Evolutionary conservation across 2,113 vertebrate species (phyloP).

Genomic region (Capreolus pygargus): DNA sequence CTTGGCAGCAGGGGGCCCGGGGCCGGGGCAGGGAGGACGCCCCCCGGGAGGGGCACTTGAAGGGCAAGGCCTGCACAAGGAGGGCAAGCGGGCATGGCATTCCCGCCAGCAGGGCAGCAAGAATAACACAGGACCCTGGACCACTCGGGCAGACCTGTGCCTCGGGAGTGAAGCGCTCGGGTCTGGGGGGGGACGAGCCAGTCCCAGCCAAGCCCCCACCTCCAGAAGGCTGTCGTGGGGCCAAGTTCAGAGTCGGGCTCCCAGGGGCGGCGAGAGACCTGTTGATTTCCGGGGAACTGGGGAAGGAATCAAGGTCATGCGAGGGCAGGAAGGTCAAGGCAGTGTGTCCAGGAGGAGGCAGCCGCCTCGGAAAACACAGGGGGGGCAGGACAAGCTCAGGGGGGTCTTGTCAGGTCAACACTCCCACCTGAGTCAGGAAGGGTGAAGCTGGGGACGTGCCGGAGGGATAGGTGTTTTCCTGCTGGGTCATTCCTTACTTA

Average conservation of each 20-base stretch:
- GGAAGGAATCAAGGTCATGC: background rate
- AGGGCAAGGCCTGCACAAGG: fast-evolving
- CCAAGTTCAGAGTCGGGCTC: background rate
- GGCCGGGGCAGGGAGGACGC: background rate
- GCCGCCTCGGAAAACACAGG: background rate
- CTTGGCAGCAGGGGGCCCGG: fast-evolving
- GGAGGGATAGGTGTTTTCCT: background rate
- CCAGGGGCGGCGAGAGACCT: fast-evolving
- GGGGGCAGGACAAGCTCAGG: background rate
- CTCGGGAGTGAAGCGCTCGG: background rate
- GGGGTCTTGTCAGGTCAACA: background rate
- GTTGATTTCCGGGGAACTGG: background rate
- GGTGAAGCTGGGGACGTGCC: fast-evolving
- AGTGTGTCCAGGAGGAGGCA: fast-evolving
- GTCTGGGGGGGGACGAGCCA: fast-evolving
- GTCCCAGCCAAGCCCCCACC: background rate
- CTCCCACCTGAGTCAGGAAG: too few species aligned
- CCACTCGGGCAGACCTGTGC: background rate
- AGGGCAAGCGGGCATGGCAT: background rate
- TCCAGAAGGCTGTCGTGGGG: background rate
- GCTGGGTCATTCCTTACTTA: background rate
- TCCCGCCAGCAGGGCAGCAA: background rate
- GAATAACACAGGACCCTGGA: background rate
- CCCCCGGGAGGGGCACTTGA: background rate
- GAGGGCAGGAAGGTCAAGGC: background rate